These are phyloP conservation scores for Bombylius discolor DNA, from an alignment of 2,888 invertebrate genomes.

Conservation along the genomic window DNA sequence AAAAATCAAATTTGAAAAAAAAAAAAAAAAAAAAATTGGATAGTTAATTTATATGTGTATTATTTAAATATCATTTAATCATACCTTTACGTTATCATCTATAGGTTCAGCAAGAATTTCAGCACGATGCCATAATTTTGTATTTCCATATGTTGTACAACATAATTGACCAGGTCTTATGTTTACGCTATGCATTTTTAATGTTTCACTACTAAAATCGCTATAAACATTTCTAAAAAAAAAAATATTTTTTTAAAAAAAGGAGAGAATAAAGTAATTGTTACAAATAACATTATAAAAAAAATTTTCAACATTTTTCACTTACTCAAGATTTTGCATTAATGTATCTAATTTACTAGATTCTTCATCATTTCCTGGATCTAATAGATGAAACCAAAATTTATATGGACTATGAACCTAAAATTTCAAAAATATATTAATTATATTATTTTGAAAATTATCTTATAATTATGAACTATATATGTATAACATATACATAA, in stretches of 20 bases:
- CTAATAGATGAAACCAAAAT: constrained; percentile 11
- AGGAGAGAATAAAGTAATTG: too few relatives aligned
- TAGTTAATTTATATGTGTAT: not conserved
- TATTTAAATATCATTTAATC: not conserved
- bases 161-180: constrained; percentile 9
- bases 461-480: not conserved
- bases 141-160: not conserved
- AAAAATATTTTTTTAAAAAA: too few relatives aligned
- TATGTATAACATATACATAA: too few relatives aligned
- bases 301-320: not conserved
- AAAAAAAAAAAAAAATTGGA: too few relatives aligned
- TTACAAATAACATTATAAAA: too few relatives aligned
- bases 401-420: constrained; percentile 11
- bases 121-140: constrained; percentile 10
- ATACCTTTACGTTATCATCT: constrained; percentile 5
- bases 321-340: constrained; percentile 11
- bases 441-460: not conserved
- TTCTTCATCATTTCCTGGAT: constrained; percentile 1
- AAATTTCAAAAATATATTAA: not conserved
- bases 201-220: not conserved
- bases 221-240: not conserved
- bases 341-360: constrained; percentile 1
- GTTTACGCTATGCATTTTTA: not conserved
- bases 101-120: constrained; percentile 6
- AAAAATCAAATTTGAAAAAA: not conserved